Evolutionary conservation across 2,113 vertebrate species (phyloP), one percentile per base, ranked within the genome.

Genomic region (Carollia perspicillata): DNA sequence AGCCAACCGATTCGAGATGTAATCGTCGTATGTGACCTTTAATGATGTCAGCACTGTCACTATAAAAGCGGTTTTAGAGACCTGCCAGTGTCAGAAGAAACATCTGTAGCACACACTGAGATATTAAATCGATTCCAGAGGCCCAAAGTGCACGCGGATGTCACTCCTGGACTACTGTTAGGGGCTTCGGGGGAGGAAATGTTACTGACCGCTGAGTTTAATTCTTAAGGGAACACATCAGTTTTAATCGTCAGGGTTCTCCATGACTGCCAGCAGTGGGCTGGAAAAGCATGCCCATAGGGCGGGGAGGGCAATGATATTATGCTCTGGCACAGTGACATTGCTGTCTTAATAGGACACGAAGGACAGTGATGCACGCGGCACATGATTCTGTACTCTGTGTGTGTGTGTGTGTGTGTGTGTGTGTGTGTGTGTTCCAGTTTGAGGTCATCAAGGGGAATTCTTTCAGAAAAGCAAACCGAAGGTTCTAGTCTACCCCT

Each of bases 191-290:
- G 42, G 58, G 49, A 89, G 90, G 71, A 96, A 86, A 37, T 90
- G 60, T 69, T 71, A 10, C 30, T 23, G 18, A 81, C 1, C 77
- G 87, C 71, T 30, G 93, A 97, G 83, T 89, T 92, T 47, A n/a
- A n/a, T n/a, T 20, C 91, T 83, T 30, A 68, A 96, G 95, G 92
- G 84, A 95, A n/a, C 85, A 92, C 37, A 84, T 96, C 84, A 69
- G 30, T 71, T 94, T 23, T 98, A 66, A 77, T 93, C 11, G 6
- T 37, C 42, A 80, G 55, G 95, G 51, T 84, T 87, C 58, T 80
- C 96, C 49, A 49, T 47, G 84, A 71, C 63, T 66, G 68, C 40
- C 71, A 33, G 69, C 23, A 47, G 8, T 90, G 53, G 79, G 6
- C 18, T 40, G 17, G 94, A 44, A 92, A 91, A 85, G 4, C 44